Base-by-base conservation (phyloP, 2,888 invertebrate genomes). In the Polyommatus icarus region DNA sequence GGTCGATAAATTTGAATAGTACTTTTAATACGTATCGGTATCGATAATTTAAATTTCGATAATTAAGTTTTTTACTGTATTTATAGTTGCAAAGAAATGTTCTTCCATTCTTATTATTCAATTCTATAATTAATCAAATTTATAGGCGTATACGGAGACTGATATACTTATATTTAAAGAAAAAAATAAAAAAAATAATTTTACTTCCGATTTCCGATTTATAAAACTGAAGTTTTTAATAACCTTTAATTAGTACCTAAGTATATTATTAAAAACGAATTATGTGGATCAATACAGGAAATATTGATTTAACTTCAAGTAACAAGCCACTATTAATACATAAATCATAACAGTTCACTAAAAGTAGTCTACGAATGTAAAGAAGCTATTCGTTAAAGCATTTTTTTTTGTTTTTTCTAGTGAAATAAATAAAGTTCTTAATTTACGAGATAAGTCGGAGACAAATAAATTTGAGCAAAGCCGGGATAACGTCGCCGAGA, bases 401-500 rank as follows among this genome's bases (percentile, higher is more conserved):
- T 67, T 12, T 50, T 46, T 36, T 36, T 73, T 75, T 24, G 8
- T 75, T 46, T 50, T 75, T 75, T 40, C 18, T 29, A 54, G 54
- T 7, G 50, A 75, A 50, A 73, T 29, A 18, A 73, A 75, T 50
- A 75, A 54, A 75, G 50, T 18, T 75, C 75, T 10, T 75, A 54
- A 75, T 54, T 75, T 54, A 75, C 29, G 75, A 24, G 50, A 15
- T 75, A 50, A 50, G 75, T 54, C 46, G 46, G 71, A 76, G 59
- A 76, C 77, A 77, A 71, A 76, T 72, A 61, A 61, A 76, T 76
- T 67, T 59, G 18, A 32, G n/a, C 76, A 76, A 76, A 79, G 79
- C 54, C 67, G 29, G 79, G 75, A 79, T 79, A 75, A 79, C 32
- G 76, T 40, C 18, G 78, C 36, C 67, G 61, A 40, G 61, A 18